Evolutionary conservation across 2,888 invertebrate species (phyloP).

Genomic region (Globia sparganii): DNA sequence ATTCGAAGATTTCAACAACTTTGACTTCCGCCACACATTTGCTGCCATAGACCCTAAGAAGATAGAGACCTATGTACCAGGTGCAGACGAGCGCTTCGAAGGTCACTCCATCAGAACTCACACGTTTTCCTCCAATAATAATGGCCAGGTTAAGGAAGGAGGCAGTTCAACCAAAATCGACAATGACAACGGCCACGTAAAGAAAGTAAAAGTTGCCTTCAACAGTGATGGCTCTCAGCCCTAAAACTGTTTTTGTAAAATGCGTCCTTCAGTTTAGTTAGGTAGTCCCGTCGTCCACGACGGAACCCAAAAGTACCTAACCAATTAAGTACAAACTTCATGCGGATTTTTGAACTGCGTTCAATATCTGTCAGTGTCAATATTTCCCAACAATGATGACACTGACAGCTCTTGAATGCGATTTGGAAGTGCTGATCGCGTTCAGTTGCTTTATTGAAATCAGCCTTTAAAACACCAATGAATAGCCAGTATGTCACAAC

Average conservation of each 20-base stretch:
- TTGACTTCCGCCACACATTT: neutral
- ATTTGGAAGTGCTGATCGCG: neutral
- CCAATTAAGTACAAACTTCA: neutral
- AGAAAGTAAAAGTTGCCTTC: slow-evolving; percentile 11
- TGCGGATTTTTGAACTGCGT: neutral
- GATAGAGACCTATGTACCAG: slow-evolving; percentile 44
- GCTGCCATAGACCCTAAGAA: slow-evolving; percentile 12
- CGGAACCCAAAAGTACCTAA: neutral
- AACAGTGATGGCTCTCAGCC: neutral
- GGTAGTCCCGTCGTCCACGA: neutral
- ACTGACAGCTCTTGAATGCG: neutral
- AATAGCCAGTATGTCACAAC: neutral
- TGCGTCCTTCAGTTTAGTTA: neutral
- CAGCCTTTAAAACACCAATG: neutral
- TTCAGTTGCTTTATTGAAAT: neutral
- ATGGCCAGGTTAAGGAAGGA: slow-evolving; percentile 43
- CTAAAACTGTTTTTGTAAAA: neutral
- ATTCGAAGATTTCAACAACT: neutral
- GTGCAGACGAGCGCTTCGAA: slow-evolving; percentile 8
- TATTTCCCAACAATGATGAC: neutral
- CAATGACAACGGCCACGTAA: slow-evolving; percentile 52
- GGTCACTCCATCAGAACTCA: neutral
- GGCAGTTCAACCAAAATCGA: slow-evolving; percentile 11
- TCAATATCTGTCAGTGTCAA: neutral
- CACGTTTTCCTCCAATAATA: slow-evolving; percentile 20